Base-by-base conservation (phyloP, 2,888 invertebrate species). In the Dynastes hyllus region DNA sequence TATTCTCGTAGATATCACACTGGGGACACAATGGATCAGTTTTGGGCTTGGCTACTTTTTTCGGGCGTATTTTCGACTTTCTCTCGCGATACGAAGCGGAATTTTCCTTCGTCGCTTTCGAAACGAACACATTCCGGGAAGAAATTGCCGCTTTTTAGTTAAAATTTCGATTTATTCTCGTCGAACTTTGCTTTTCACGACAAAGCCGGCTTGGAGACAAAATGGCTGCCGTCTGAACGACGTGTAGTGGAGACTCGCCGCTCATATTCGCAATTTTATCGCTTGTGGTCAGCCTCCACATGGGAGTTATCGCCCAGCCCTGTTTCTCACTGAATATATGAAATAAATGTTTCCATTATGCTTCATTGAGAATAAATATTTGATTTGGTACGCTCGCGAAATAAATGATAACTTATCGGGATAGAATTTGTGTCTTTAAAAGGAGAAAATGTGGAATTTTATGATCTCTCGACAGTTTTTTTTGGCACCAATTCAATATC, bases 201-300 rank as follows among this genome's bases (percentile, higher is more conserved):
- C 81, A 81, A 81, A 83, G 82, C 83, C 87, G 87, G 87, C 84
- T 83, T 82, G 79, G 83, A 84, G 83, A 85, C 88, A 88, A 88
- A 84, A 88, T 88, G 88, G 88, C 88, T 81, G 87, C 85, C 86
- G 80, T 61, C 77, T 81, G 83, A 84, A 85, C 85, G 86, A 87
- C 87, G 87, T 87, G 87, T 87, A 84, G 87, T 87, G 87, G 86
- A 84, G 85, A 83, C 76, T 71, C 73, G 70, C 79, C 78, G 78
- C 70, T 71, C 45, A 58, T 16, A 58, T 80, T 80, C 80, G 81
- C 81, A 80, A 82, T 81, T 82, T 83, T 77, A 77, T 69, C 70
- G 80, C 81, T 79, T 55, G 73, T 58, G 77, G 80, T 78, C 45
- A 45, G 65, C 75, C 73, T 73, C 65, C 51, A 65, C 76, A 76